Evolutionary conservation across 2,888 invertebrate species (phyloP).

Genomic region (Spilarctia lutea): DNA sequence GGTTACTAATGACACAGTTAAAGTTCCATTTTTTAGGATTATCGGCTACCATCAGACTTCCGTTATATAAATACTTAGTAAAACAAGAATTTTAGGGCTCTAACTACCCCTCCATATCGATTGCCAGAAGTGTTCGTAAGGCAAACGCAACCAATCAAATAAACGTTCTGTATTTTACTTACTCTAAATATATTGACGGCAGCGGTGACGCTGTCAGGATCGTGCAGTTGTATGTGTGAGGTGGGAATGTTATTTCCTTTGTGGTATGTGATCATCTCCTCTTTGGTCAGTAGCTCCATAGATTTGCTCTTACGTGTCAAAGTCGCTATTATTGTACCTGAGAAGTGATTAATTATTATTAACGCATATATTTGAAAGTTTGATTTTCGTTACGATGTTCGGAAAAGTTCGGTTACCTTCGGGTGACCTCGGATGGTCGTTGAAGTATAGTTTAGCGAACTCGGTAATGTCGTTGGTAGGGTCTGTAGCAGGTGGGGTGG

Average conservation of each 20-base stretch:
- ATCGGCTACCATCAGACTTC: no score
- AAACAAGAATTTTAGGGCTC: no score
- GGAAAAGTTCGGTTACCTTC: conserved; percentile 86
- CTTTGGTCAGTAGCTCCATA: conserved; percentile 93
- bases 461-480: conserved; percentile 94
- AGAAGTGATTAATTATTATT: not conserved
- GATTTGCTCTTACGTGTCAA: conserved; percentile 93
- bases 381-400: not conserved
- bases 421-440: conserved; percentile 94
- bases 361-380: no score
- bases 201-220: conserved; percentile 96
- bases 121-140: no score
- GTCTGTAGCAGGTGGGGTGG: conserved; percentile 70
- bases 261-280: conserved; percentile 97
- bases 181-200: conserved; percentile 97
- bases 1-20: no score
- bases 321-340: conserved; percentile 93
- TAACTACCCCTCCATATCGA: no score
- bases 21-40: no score
- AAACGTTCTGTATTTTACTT: conserved; percentile 65
- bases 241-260: conserved; percentile 95
- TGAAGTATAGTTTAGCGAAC: conserved; percentile 97
- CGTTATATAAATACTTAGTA: no score
- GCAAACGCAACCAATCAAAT: not conserved
- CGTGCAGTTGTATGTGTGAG: conserved; percentile 97